Conservation (phyloP, 2,888 invertebrate genomes). For the Hanleya hanleyi region DNA sequence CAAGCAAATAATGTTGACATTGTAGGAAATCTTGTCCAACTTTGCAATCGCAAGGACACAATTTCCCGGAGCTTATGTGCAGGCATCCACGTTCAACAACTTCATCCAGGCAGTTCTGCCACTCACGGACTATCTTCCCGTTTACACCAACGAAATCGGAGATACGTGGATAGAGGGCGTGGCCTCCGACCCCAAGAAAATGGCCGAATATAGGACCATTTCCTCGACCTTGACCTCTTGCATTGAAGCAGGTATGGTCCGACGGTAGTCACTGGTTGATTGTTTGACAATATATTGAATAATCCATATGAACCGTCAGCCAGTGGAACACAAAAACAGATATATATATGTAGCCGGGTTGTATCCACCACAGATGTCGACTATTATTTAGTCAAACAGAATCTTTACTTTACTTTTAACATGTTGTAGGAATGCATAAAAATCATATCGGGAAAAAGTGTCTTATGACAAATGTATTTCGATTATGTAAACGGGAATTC, state of each 20-base stretch:
- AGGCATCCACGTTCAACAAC: slow-evolving; percentile 61
- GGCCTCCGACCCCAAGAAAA: slow-evolving; percentile 65
- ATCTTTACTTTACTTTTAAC: too few relatives aligned
- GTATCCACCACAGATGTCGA: too few relatives aligned
- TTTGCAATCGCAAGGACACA: slow-evolving; percentile 61
- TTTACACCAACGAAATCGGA: slow-evolving; percentile 57
- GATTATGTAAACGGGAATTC: too few relatives aligned
- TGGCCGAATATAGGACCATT: slow-evolving; percentile 52
- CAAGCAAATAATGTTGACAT: not conserved
- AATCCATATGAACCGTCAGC: too few relatives aligned
- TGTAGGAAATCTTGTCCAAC: slow-evolving; percentile 59
- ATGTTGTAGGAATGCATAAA: too few relatives aligned
- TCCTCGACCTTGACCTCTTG: slow-evolving; percentile 42
- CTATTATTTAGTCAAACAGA: too few relatives aligned
- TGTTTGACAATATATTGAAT: too few relatives aligned
- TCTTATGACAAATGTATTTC: too few relatives aligned
- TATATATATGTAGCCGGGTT: too few relatives aligned
- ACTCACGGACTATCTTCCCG: slow-evolving; percentile 44
- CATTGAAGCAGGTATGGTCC: slow-evolving; percentile 38
- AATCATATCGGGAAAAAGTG: too few relatives aligned
- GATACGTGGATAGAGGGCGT: slow-evolving; percentile 70
- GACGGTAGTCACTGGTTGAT: too few relatives aligned
- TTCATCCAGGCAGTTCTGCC: slow-evolving; percentile 52
- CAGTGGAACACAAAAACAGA: too few relatives aligned
- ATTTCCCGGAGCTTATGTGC: slow-evolving; percentile 59